Conservation (phyloP, 2,113 vertebrate species). For the Sturnus vulgaris region DNA sequence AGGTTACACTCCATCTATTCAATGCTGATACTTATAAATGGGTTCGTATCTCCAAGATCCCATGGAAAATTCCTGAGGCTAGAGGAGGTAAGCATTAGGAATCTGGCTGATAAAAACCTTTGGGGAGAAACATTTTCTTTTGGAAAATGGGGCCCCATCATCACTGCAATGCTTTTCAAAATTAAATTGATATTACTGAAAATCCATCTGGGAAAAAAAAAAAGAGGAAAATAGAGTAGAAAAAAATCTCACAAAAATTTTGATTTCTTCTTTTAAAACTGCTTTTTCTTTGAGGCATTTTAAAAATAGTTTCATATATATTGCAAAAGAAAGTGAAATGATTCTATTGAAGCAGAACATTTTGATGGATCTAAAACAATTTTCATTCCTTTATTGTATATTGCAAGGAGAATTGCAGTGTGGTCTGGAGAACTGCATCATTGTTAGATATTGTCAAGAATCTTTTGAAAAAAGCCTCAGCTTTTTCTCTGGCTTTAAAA, state of each 20-base stretch:
- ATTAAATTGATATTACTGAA: neutral
- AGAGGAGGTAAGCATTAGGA: neutral
- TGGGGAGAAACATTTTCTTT: neutral
- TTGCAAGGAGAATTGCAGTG: neutral
- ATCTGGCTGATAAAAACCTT: neutral
- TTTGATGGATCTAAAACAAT: conserved; percentile 35
- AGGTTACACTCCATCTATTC: neutral
- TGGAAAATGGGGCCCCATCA: neutral
- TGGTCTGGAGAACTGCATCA: neutral
- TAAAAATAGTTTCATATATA: neutral
- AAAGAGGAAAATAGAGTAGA: neutral
- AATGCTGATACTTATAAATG: neutral
- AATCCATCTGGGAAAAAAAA: neutral
- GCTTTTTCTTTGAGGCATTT: conserved; percentile 27
- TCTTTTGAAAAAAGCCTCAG: neutral
- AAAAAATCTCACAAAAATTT: neutral
- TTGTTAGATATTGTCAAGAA: neutral
- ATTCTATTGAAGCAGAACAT: conserved; percentile 15
- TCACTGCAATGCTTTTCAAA: neutral
- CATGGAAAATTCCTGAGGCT: neutral
- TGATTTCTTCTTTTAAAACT: neutral
- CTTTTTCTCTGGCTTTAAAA: neutral
- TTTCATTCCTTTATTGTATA: conserved; percentile 26
- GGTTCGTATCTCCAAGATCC: neutral
- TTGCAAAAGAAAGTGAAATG: conserved; percentile 1